These are phyloP conservation scores for Eubasilissa splendida DNA, from an alignment of 2,888 invertebrate species.

Conservation along the genomic window DNA sequence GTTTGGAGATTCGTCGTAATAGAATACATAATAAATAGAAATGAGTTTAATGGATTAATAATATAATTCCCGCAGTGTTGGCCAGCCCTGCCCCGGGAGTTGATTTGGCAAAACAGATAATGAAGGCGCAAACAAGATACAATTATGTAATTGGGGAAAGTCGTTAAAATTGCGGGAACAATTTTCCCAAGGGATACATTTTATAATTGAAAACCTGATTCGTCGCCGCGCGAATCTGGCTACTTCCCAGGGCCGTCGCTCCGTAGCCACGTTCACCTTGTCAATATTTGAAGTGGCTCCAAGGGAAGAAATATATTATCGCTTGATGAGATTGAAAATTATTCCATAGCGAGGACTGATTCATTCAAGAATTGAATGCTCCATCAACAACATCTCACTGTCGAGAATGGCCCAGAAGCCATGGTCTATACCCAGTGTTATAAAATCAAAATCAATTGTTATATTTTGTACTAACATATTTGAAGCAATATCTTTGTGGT, in stretches of 20 bases:
- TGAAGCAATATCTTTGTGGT: too few species aligned
- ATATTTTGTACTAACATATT: too few species aligned
- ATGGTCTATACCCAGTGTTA: too few species aligned
- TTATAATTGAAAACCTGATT: slow-evolving; percentile 58
- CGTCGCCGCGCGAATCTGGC: slow-evolving; percentile 26
- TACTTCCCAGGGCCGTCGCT: slow-evolving; percentile 2
- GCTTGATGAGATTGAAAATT: background rate
- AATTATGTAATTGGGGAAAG: slow-evolving; percentile 57
- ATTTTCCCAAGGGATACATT: slow-evolving; percentile 53
- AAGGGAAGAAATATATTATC: slow-evolving; percentile 1
- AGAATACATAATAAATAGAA: too few species aligned
- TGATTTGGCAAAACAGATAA: slow-evolving; percentile 51
- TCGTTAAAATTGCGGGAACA: slow-evolving; percentile 53
- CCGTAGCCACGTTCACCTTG: slow-evolving; percentile 17
- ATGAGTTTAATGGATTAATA: too few species aligned
- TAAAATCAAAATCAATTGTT: too few species aligned
- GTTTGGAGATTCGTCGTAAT: too few species aligned
- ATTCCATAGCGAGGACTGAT: background rate
- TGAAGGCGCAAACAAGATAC: slow-evolving; percentile 55
- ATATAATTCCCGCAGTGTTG: background rate
- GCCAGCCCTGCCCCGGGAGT: slow-evolving; percentile 19
- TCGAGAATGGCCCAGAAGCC: too few species aligned
- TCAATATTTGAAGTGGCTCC: slow-evolving; percentile 19
- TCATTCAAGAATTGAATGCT: background rate
- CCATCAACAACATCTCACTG: slow-evolving; percentile 6